Evolutionary conservation across 2,888 invertebrate species (phyloP), one percentile per base, ranked within the genome.

Genomic region (Dendrolimus pini): DNA sequence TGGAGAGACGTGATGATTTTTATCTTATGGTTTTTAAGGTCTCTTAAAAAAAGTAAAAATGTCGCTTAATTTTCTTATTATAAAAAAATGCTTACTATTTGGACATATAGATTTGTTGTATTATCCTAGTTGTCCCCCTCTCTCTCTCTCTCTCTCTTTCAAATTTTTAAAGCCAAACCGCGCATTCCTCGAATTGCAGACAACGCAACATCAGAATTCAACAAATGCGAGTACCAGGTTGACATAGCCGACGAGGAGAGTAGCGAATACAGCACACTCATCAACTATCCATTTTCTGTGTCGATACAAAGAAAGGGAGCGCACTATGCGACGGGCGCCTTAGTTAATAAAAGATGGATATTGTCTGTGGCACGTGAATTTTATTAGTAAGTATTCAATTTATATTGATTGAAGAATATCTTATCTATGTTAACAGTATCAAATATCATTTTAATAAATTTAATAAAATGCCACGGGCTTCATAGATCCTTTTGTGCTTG

Each of bases 241-340:
- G 63, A 61, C 68, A 72, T 52, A 42, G 59, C 58, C 9, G 42
- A 30, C 1, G 64, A 69, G 42, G 67, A 69, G 58, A 62, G 58
- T 13, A 57, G 62, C 7, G 65, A 69, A 54, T 60, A 61, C 53
- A 69, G 59, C 56, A 60, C 71, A 30, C 66, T 73, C 30, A 58
- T 64, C 41, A 74, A 73, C 60, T 86, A 83, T 66, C 82, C 88
- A 0, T 89, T 75, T 66, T 72, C 83, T 1, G 87, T 78, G 6
- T 88, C 89, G 0, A 72, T 89, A 55, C 86, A 83, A 61, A 82
- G 72, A 61, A 83, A 80, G 62, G 82, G 82, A 41, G 71, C 83
- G 9, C 89, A 89, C 61, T 83, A 82, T 61, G 75, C 83, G 3
- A 76, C 78, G 54, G 89, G 90, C 0, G 85, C 84, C 2, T 64